phyloP scores from a whole-genome alignment of 2,888 invertebrate genomes.

The Harpalus rubripes region DNA sequence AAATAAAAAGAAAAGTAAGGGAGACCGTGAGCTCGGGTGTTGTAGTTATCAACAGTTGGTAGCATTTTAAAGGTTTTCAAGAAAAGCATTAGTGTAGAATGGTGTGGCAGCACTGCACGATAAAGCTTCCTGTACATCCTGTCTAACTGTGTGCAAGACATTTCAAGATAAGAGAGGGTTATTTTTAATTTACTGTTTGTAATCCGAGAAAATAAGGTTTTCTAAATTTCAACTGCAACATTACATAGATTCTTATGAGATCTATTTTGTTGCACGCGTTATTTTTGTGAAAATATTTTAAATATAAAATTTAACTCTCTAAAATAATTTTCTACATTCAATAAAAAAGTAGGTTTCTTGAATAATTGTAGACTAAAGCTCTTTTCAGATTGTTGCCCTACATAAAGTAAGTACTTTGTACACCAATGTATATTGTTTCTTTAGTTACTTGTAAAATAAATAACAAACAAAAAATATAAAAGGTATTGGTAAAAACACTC shows the following conservation, averaged over 20 bases:
- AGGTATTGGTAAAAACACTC: too few species aligned
- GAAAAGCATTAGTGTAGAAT: slow-evolving; percentile 55
- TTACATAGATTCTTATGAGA: neutral
- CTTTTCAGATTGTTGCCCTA: too few species aligned
- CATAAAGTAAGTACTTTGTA: too few species aligned
- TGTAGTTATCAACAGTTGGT: slow-evolving; percentile 60
- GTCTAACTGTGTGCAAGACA: neutral
- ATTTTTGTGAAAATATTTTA: too few species aligned
- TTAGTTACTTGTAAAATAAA: too few species aligned
- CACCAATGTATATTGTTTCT: too few species aligned
- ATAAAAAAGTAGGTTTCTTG: too few species aligned
- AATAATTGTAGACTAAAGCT: too few species aligned
- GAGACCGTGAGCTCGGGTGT: neutral
- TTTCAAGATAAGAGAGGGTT: neutral
- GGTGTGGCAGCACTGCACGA: slow-evolving; percentile 11
- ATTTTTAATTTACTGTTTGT: slow-evolving; percentile 9
- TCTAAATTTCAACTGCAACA: neutral
- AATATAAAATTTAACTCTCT: too few species aligned
- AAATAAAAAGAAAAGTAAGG: neutral
- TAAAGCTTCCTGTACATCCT: neutral
- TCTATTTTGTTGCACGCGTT: neutral
- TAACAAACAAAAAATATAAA: too few species aligned
- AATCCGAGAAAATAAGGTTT: neutral
- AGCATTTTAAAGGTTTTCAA: slow-evolving; percentile 44
- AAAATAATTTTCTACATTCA: too few species aligned